phyloP scores from a whole-genome alignment of 2,113 vertebrate genomes.

The Ageneiosus marmoratus region DNA sequence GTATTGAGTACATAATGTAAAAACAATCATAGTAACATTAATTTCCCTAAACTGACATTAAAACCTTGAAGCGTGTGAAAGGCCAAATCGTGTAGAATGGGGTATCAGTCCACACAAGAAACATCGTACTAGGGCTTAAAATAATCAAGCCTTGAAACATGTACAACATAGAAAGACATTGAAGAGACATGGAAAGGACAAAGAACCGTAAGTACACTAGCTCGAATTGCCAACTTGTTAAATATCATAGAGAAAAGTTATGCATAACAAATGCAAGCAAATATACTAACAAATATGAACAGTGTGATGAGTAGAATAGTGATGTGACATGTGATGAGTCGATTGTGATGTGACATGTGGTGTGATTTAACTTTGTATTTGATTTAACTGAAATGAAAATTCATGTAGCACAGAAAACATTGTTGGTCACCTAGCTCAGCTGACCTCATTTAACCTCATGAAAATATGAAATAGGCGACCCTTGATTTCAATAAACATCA shows the following conservation, averaged over 20 bases:
- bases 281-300: background rate
- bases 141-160: background rate
- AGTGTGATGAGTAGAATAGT: background rate
- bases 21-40: no score
- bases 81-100: background rate
- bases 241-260: background rate
- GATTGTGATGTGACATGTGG: background rate
- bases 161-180: background rate
- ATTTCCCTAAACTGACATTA: no score
- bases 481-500: background rate
- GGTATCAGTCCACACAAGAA: background rate
- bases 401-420: background rate
- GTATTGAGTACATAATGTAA: background rate
- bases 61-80: background rate
- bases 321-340: no score
- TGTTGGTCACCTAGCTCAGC: background rate
- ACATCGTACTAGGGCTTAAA: background rate
- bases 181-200: background rate
- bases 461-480: background rate
- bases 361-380: background rate
- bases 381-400: background rate
- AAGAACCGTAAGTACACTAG: background rate
- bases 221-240: background rate
- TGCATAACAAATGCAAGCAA: background rate
- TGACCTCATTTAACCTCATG: background rate